Conservation (phyloP, 1,140 invertebrate species). For the Danaus plexippus region DNA sequence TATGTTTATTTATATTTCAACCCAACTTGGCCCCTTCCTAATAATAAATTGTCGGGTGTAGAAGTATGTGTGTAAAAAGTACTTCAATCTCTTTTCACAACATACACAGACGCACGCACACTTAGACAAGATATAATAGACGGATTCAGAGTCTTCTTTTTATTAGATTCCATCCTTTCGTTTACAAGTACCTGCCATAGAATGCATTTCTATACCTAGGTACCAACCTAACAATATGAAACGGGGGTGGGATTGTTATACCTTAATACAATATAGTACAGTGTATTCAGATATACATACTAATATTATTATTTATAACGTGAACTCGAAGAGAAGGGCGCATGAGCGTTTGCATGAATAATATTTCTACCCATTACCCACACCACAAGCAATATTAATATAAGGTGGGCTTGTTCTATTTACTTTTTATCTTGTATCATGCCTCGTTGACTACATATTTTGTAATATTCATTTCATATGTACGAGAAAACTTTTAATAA, state of each 20-base stretch:
- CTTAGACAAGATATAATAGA: conserved; percentile 45
- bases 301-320: conserved; percentile 43
- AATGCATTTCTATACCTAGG: conserved; percentile 36
- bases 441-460: no score
- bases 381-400: conserved; percentile 23
- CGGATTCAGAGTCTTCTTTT: conserved; percentile 51
- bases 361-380: conserved; percentile 32
- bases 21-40: conserved; percentile 41
- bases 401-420: conserved; percentile 23
- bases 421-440: conserved; percentile 22
- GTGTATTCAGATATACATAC: conserved; percentile 17
- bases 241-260: conserved; percentile 24
- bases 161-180: conserved; percentile 56
- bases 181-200: conserved; percentile 41
- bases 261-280: conserved; percentile 5
- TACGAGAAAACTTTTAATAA: no score
- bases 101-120: conserved; percentile 40
- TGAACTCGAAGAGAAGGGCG: conserved; percentile 43
- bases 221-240: conserved; percentile 7
- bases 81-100: conserved; percentile 52
- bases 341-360: conserved; percentile 49
- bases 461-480: no score
- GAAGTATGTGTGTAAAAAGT: conserved; percentile 50
- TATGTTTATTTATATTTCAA: conserved; percentile 31
- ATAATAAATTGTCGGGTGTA: conserved; percentile 45